phyloP scores from a whole-genome alignment of 2,113 vertebrate genomes.

The Dicrurus megarhynchus region DNA sequence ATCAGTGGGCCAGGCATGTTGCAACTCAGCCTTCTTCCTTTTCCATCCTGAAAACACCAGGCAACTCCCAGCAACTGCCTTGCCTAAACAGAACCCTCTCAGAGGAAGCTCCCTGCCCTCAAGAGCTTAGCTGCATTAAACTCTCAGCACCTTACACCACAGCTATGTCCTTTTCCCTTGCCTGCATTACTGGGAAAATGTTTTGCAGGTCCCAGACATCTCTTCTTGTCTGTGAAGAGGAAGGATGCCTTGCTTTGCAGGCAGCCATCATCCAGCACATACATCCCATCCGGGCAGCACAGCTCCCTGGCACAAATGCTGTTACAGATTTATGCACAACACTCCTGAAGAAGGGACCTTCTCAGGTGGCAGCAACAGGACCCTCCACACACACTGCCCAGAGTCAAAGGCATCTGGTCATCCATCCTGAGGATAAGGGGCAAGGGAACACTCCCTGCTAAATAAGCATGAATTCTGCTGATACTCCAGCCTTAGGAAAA shows the following conservation, averaged over 20 bases:
- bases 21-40: constrained; percentile 9
- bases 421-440: neutral
- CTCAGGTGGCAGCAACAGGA: neutral
- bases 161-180: neutral
- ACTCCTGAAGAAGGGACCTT: neutral
- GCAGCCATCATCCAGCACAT: neutral
- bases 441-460: neutral
- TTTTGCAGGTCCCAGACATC: neutral
- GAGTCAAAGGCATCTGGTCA: neutral
- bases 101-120: constrained; percentile 14
- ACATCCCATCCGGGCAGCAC: neutral
- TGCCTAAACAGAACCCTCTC: constrained; percentile 34
- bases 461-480: constrained; percentile 31
- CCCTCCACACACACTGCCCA: neutral
- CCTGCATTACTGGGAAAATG: neutral
- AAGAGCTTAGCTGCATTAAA: constrained; percentile 15
- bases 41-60: constrained; percentile 27
- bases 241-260: neutral
- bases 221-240: neutral
- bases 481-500: constrained; percentile 48
- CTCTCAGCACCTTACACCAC: constrained; percentile 20
- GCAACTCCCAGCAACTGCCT: constrained; percentile 44
- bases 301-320: neutral
- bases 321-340: neutral
- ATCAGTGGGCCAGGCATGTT: neutral